Evolutionary conservation across 2,113 vertebrate species (phyloP).

Genomic region (Eira barbara): DNA sequence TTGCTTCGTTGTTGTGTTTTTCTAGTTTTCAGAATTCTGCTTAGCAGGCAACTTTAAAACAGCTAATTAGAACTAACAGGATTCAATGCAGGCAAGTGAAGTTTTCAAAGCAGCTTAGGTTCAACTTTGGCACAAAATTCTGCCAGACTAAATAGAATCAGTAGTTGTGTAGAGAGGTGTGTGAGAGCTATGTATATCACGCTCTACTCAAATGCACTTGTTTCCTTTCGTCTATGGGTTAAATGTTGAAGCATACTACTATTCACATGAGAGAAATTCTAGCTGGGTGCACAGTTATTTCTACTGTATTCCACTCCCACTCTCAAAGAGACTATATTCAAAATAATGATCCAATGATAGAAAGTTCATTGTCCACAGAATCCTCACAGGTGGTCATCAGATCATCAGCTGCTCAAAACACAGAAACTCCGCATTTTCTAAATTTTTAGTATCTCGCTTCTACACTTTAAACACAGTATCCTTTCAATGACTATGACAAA

Average conservation of each 20-base stretch:
- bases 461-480: neutral
- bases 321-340: neutral
- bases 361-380: neutral
- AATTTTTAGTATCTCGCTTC: neutral
- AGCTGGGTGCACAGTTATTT: neutral
- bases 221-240: neutral
- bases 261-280: neutral
- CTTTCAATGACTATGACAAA: neutral
- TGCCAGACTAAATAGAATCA: neutral
- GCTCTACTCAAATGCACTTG: neutral
- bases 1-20: neutral
- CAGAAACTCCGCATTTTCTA: neutral
- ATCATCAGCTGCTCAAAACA: neutral
- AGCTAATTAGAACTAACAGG: neutral
- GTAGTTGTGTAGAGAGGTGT: neutral
- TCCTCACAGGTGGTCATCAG: neutral
- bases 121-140: slow-evolving; percentile 21
- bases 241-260: neutral
- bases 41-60: slow-evolving; percentile 4
- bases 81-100: neutral
- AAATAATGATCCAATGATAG: neutral
- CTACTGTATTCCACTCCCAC: neutral
- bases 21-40: neutral
- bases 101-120: neutral
- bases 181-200: neutral